phyloP scores from a whole-genome alignment of 2,113 vertebrate genomes.

The Nycticorax nycticorax region DNA sequence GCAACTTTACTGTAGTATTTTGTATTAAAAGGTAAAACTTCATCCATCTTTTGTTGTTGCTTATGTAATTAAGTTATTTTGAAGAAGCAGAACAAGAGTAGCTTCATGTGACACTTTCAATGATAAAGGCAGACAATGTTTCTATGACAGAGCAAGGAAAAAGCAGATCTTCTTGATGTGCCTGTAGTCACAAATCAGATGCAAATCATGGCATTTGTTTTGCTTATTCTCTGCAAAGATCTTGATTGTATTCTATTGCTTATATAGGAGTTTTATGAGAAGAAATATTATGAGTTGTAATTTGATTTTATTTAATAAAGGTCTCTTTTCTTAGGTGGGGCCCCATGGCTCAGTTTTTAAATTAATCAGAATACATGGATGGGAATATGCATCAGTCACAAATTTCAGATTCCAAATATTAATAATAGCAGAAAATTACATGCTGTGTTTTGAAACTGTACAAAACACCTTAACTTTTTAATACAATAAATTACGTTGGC shows the following conservation, averaged over 20 bases:
- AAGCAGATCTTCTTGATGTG: not conserved
- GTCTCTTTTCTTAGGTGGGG: not conserved
- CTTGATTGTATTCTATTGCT: not conserved
- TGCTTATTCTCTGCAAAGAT: not conserved
- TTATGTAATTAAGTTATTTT: not conserved
- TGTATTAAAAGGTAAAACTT: not conserved
- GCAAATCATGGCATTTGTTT: not conserved
- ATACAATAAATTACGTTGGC: not conserved
- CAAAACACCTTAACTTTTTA: not conserved
- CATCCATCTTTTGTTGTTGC: not conserved
- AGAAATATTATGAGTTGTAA: not conserved
- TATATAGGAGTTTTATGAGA: not conserved
- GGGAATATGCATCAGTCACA: not conserved
- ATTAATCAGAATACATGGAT: not conserved
- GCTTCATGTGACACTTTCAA: not conserved
- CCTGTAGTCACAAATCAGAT: not conserved
- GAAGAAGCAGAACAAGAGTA: not conserved
- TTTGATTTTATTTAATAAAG: not conserved
- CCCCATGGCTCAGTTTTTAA: not conserved
- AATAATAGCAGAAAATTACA: not conserved
- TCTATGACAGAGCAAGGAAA: not conserved
- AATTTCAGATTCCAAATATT: not conserved
- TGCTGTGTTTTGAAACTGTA: not conserved
- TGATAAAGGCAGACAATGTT: not conserved
- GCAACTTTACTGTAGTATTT: not conserved